phyloP scores from a whole-genome alignment of 2,888 invertebrate genomes.

The Polylopha cassiicola region DNA sequence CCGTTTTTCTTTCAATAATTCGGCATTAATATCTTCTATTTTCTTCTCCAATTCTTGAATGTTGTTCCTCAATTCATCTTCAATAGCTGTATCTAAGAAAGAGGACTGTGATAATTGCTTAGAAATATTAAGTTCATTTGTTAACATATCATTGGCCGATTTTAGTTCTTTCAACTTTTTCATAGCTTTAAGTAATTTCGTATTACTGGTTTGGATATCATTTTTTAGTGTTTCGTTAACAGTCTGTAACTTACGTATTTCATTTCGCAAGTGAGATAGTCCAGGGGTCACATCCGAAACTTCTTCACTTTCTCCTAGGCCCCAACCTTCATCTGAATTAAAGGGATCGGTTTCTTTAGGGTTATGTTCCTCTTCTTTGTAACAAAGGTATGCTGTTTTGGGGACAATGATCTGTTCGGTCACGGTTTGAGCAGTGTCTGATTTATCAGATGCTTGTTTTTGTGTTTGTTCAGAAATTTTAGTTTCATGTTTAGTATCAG shows the following conservation, averaged over 20 bases:
- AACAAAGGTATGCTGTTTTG: constrained; percentile 75
- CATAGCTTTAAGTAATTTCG: constrained; percentile 86
- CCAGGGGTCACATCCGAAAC: constrained; percentile 52
- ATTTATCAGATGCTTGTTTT: constrained; percentile 29
- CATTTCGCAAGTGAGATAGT: constrained; percentile 75
- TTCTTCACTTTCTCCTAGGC: constrained; percentile 55
- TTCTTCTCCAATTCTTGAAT: constrained; percentile 81
- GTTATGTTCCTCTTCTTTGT: constrained; percentile 44
- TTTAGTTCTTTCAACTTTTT: constrained; percentile 92
- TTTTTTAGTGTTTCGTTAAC: constrained; percentile 77
- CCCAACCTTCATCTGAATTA: constrained; percentile 68
- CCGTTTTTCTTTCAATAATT: constrained; percentile 76
- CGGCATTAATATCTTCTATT: constrained; percentile 76
- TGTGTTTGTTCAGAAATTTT: constrained; percentile 38
- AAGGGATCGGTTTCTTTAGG: constrained; percentile 51
- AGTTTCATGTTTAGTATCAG: constrained; percentile 29
- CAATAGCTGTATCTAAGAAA: constrained; percentile 86
- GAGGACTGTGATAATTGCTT: constrained; percentile 74
- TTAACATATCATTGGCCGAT: constrained; percentile 78
- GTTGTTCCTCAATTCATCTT: constrained; percentile 86
- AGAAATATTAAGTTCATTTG: constrained; percentile 71
- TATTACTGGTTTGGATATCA: constrained; percentile 80
- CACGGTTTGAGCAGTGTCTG: constrained; percentile 28
- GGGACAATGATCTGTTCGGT: constrained; percentile 64
- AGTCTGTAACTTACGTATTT: constrained; percentile 76